Conservation (phyloP, 2,797 vertebrate genomes). For the Tragelaphus eurycerus region DNA sequence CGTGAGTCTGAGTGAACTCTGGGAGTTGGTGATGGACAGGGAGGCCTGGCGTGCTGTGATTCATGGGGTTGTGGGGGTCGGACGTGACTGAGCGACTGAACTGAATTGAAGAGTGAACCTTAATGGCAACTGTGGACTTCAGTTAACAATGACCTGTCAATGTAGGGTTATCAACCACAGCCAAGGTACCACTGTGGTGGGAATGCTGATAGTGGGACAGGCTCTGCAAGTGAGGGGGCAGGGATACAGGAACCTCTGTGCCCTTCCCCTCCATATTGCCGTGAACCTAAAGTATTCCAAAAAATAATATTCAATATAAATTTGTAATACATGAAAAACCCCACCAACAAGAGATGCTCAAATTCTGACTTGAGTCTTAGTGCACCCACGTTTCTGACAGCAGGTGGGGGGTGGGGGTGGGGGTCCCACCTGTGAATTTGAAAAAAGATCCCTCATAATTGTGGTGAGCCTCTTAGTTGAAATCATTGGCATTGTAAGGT, state of each 20-base stretch:
- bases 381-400: neutral
- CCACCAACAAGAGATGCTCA: neutral
- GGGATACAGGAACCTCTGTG: neutral
- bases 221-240: neutral
- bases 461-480: neutral
- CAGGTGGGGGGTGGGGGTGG: rapidly evolving
- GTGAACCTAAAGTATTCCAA: neutral
- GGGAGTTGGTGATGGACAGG: too few relatives aligned
- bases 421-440: neutral
- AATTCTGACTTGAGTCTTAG: neutral
- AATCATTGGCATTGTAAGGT: neutral
- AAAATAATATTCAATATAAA: neutral
- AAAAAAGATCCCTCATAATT: neutral
- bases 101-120: neutral
- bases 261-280: neutral
- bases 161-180: neutral
- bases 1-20: too few relatives aligned
- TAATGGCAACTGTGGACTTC: neutral
- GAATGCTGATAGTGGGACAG: neutral
- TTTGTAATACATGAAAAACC: neutral
- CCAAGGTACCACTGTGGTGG: too few relatives aligned
- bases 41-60: too few relatives aligned
- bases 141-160: neutral
- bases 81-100: too few relatives aligned
- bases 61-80: too few relatives aligned